Evolutionary conservation across 2,797 vertebrate genomes (phyloP), one percentile per base, ranked within the genome.

Genomic region (Propithecus deckenii): DNA sequence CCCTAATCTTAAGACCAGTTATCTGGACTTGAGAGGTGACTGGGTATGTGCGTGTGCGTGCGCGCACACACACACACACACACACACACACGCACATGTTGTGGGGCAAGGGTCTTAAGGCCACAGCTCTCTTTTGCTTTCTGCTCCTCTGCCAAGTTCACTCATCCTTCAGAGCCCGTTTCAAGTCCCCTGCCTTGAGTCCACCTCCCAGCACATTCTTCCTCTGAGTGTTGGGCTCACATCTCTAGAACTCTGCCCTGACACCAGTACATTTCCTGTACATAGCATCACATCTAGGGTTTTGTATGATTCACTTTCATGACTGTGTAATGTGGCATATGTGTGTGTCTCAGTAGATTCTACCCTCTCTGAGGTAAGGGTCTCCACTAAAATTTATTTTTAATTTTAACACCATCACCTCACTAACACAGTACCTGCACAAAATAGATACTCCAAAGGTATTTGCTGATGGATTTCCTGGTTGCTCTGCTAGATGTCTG

Each of bases 311-410:
- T 88, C 41, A n/a, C 30, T 86, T 76, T 10, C 15, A 59, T 52
- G 18, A 8, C 52, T 67, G 2, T 55, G 90, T 71, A 67, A 15
- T 12, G 20, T 95, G 88, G 13, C 32, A 12, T 22, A 30, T 55
- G 10, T 76, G 18, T 46, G 5, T 46, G 7, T 46, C 35, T 88
- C 85, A 35, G 17, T 32, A 23, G 5, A 71, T 25, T 75, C 20
- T 71, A 41, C 28, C 43, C 52, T 89, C 52, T 76, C 23, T 50
- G 30, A 80, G 23, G 50, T 43, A 46, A 79, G 22, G 28, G 18
- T 89, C 13, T 83, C 48, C 46, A 38, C 52, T 75, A 41, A 90
- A 79, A 35, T 71, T 55, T 80, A 43, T n/a, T 93, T 74, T 79
- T 85, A 71, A 78, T 86, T 72, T 78, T 88, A 75, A 65, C 87